phyloP scores from a whole-genome alignment of 2,797 vertebrate species.

The Hozukius guyotensis region DNA sequence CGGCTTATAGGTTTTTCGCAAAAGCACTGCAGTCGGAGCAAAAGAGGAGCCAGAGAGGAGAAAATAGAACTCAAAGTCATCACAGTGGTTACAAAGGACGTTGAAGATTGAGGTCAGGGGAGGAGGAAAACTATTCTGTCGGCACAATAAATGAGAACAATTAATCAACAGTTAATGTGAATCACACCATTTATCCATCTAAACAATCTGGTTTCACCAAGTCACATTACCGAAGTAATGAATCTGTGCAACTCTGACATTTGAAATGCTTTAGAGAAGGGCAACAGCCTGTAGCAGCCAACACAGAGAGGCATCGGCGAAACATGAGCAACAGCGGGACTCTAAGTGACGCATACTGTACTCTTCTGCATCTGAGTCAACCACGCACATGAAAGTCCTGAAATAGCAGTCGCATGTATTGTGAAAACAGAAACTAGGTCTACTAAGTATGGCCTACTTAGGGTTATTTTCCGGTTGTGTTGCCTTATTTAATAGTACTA shows the following conservation, averaged over 20 bases:
- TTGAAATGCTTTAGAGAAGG: conserved; percentile 53
- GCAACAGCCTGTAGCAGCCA: conserved; percentile 43
- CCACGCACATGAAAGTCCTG: conserved; percentile 20
- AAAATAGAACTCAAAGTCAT: conserved; percentile 81
- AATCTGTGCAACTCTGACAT: conserved; percentile 65
- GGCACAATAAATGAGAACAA: conserved; percentile 80
- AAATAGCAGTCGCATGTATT: conserved; percentile 54
- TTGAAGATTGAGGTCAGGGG: conserved; percentile 82
- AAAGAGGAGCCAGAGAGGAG: conserved; percentile 67
- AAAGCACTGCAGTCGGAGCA: conserved; percentile 73
- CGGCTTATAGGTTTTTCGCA: conserved; percentile 82
- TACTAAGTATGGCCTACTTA: conserved; percentile 46
- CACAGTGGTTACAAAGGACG: conserved; percentile 78
- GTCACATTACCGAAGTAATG: conserved; percentile 64
- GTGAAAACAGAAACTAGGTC: conserved; percentile 59
- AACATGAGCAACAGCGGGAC: conserved; percentile 44
- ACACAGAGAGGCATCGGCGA: conserved; percentile 32
- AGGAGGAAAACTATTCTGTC: conserved; percentile 70
- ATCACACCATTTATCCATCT: conserved; percentile 75
- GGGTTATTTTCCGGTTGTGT: conserved; percentile 15
- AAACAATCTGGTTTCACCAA: conserved; percentile 76
- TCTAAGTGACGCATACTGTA: conserved; percentile 33
- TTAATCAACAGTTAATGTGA: conserved; percentile 84
- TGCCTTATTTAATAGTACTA: conserved; percentile 25
- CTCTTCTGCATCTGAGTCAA: conserved; percentile 51